phyloP scores from a whole-genome alignment of 2,797 vertebrate species.

The Australoheros facetus region DNA sequence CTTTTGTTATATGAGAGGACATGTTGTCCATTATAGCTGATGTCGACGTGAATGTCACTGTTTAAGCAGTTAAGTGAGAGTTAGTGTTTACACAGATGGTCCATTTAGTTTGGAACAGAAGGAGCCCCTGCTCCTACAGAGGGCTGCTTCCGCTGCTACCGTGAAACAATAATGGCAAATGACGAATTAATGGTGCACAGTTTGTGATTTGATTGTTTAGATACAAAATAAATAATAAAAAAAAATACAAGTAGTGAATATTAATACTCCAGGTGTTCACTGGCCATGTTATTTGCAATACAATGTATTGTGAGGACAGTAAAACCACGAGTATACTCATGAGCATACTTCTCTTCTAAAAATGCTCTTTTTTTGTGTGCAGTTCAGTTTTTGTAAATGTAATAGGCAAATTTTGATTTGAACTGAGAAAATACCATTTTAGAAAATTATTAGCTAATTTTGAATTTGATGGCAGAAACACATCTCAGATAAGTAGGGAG shows the following conservation, averaged over 20 bases:
- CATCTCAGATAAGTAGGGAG: background rate
- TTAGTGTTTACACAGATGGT: slow-evolving; percentile 53
- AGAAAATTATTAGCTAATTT: too few relatives aligned
- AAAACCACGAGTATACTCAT: background rate
- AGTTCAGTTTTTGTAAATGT: too few relatives aligned
- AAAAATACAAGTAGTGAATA: background rate
- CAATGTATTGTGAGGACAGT: background rate
- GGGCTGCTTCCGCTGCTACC: slow-evolving; percentile 20
- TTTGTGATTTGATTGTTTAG: slow-evolving; percentile 47
- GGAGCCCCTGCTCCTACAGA: background rate
- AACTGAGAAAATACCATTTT: too few relatives aligned
- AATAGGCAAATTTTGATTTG: too few relatives aligned
- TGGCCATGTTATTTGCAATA: background rate
- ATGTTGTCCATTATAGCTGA: slow-evolving; percentile 10
- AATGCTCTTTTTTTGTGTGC: too few relatives aligned
- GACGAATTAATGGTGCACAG: slow-evolving; percentile 40
- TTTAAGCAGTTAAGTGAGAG: slow-evolving; percentile 40
- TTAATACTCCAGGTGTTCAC: slow-evolving; percentile 1
- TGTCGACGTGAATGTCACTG: slow-evolving; percentile 33
- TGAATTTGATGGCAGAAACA: background rate
- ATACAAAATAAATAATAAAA: slow-evolving; percentile 12
- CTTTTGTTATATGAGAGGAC: background rate
- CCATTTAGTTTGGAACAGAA: slow-evolving; percentile 50
- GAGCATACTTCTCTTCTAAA: background rate
- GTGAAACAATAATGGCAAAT: slow-evolving; percentile 44